Evolutionary conservation across 2,888 invertebrate genomes (phyloP), one percentile per base, ranked within the genome.

Genomic region (Leptopilina drosophilae): DNA sequence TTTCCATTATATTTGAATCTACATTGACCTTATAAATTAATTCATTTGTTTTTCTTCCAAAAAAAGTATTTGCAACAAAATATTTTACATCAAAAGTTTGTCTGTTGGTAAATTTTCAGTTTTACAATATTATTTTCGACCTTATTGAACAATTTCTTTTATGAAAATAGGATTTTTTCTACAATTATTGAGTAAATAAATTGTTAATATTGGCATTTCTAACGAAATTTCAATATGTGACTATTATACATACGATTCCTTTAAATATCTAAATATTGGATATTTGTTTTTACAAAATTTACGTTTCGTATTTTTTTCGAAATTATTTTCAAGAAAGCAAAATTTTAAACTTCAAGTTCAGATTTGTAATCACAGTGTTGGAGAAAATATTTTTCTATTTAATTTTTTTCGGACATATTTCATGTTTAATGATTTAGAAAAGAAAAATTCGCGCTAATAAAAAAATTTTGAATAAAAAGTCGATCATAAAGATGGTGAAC

Each of bases 1-100:
- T 66, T 9, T n/a, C 8, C 33, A 42, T 67, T 9, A 49, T 15
- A 15, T 20, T 49, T 2, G 46, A 49, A 67, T 67, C 46, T 49
- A 12, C 9, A 67, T 67, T 20, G 20, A 6, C 11, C 12, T 67
- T 12, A 46, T 33, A 33, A 33, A 33, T 33, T 33, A 33, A 33
- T 33, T 33, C 33, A 42, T n/a, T 59, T 33, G 77, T 76, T 77
- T 42, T 80, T 69, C 65, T 78, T 77, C 67, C 53, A 69, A 80
- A 79, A 79, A 82, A 81, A 84, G 83, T 81, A 81, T 85, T 87
- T 86, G 85, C 84, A 88, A 89, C 87, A 87, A 89, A 81, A 83
- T 80, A 88, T 87, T 87, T 76, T 84, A 42, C 6, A 8, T 42
- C 85, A 88, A 33, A 33, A 89, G 86, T 83, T 84, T 82, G 76